Percentiles rank a stretch among this genome's conserved stretches.
These are phyloP conservation scores for Cheirogaleus major DNA, from an alignment of 2,797 vertebrate species.

Conservation along the genomic window DNA sequence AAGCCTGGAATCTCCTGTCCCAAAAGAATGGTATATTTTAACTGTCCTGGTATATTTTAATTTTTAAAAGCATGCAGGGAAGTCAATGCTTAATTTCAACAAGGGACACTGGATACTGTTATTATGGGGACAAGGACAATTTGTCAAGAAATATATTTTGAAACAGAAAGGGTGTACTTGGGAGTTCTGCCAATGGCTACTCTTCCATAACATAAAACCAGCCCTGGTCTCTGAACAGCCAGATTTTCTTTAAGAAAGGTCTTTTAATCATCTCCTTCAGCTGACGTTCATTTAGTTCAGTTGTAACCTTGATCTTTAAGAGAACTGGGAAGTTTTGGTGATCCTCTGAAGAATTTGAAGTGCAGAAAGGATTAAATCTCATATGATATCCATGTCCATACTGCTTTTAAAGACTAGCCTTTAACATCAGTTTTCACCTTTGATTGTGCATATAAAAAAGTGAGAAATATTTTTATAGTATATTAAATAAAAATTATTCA, in stretches of 20 bases:
- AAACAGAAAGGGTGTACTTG: neutral
- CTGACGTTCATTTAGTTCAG: slow-evolving; percentile 42
- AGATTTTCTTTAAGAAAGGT: neutral
- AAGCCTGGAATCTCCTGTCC: neutral
- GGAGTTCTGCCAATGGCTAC: neutral
- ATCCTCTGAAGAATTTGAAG: slow-evolving; percentile 25
- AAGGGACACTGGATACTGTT: neutral
- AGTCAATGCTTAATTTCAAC: neutral
- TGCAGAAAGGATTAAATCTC: neutral
- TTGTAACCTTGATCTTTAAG: slow-evolving; percentile 37
- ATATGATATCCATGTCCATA: neutral
- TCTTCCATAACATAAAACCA: neutral
- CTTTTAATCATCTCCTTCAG: neutral
- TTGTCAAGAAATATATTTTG: neutral
- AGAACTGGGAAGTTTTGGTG: neutral
- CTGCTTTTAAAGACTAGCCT: neutral
- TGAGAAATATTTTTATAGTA: neutral
- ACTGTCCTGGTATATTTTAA: neutral
- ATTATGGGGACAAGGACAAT: neutral
- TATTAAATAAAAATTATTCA: neutral
- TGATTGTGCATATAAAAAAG: neutral
- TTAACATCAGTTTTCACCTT: neutral
- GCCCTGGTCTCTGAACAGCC: neutral
- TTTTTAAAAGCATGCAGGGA: neutral
- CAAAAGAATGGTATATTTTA: neutral